phyloP scores from a whole-genome alignment of 2,797 vertebrate species.

The Tangara arthus region DNA sequence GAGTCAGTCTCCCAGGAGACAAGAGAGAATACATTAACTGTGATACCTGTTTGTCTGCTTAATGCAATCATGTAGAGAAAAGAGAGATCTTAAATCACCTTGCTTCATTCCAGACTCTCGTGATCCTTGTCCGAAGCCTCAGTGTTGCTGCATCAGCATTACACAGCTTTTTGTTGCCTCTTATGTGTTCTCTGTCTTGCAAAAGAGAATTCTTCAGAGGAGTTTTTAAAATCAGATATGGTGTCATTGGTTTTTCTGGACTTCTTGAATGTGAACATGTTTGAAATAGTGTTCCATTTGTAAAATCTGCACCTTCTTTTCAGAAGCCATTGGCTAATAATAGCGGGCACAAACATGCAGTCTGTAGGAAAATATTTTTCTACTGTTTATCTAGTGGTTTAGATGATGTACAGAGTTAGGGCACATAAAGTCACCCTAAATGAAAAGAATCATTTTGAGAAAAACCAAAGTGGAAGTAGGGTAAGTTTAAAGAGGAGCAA shows the following conservation, averaged over 20 bases:
- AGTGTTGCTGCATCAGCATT: neutral
- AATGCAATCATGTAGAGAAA: neutral
- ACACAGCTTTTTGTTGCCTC: neutral
- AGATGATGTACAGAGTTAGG: neutral
- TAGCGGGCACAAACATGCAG: neutral
- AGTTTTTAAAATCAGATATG: neutral
- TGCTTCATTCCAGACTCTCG: neutral
- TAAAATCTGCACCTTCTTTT: neutral
- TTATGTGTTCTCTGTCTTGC: neutral
- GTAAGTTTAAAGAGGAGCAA: neutral
- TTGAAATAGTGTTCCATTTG: neutral
- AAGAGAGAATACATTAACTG: neutral
- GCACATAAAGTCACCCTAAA: neutral
- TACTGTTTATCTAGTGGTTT: neutral
- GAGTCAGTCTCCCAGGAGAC: neutral
- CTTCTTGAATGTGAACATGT: neutral
- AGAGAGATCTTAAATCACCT: neutral
- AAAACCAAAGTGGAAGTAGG: neutral
- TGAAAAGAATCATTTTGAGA: neutral
- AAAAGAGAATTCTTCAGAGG: neutral
- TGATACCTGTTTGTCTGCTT: neutral
- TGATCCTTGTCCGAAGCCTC: neutral
- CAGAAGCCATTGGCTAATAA: neutral
- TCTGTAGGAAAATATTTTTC: neutral
- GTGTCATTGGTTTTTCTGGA: neutral